Conservation (phyloP, 2,797 vertebrate species). For the Astyanax mexicanus region DNA sequence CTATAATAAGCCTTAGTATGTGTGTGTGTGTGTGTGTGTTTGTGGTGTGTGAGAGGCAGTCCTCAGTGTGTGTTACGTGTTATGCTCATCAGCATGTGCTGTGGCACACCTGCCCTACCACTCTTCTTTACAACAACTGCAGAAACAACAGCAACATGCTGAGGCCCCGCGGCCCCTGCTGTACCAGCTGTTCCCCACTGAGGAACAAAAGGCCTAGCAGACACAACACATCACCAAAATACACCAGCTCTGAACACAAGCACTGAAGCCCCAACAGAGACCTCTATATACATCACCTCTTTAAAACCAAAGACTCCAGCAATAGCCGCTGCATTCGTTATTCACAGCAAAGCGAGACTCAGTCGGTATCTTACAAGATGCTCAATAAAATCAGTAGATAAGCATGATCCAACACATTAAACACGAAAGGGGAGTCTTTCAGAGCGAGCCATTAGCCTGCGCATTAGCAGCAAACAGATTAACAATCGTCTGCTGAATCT, state of each 20-base stretch:
- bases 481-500: neutral
- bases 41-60: slow-evolving; percentile 35
- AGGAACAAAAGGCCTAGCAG: slow-evolving; percentile 53
- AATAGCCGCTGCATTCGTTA: neutral
- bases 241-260: neutral
- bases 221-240: slow-evolving; percentile 36
- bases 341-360: neutral
- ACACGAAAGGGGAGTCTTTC: neutral
- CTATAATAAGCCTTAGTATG: neutral
- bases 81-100: slow-evolving; percentile 44
- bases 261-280: neutral
- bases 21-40: slow-evolving; percentile 1
- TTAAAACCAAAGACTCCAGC: neutral
- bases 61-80: slow-evolving; percentile 43
- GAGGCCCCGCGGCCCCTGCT: slow-evolving; percentile 27
- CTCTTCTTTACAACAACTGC: slow-evolving; percentile 41
- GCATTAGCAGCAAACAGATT: slow-evolving; percentile 14
- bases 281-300: neutral
- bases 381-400: neutral
- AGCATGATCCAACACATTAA: neutral
- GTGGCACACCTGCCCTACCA: slow-evolving; percentile 41
- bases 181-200: slow-evolving; percentile 57
- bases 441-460: neutral
- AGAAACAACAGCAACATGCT: slow-evolving; percentile 40
- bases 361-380: neutral